Evolutionary conservation across 2,888 invertebrate species (phyloP), one percentile per base, ranked within the genome.

Genomic region (Erebia aethiops): DNA sequence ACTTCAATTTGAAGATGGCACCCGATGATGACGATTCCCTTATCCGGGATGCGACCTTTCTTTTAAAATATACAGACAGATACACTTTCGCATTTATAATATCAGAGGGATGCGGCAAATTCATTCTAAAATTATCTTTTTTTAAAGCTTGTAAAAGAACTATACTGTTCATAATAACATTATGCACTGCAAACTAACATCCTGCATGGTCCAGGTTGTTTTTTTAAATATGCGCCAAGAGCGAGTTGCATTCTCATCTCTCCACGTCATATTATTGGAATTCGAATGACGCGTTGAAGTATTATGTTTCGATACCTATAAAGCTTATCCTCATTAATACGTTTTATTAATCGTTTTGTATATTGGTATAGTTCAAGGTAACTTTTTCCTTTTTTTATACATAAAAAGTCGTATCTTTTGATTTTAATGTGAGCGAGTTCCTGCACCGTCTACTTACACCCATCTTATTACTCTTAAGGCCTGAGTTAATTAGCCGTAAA

Each of bases 211-310:
- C 11, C 43, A 43, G 43, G 43, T 3, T 43, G 43, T 21, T 56
- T 3, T 56, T 21, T 52, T n/a, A 52, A 52, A 2, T n/a, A 54
- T 21, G 11, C 13, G 7, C 21, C 21, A 56, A 56, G 3, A n/a
- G n/a, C 41, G 9, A 60, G 41, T 41, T 11, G 16, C 41, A 60
- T 41, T 16, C 60, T 60, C 60, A 60, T 60, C 60, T 1, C 61
- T 43, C 21, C 61, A 13, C 61, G 61, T 46, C 61, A 61, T 43
- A 18, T 46, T 13, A 46, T 61, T 46, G 61, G 61, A 18, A 61
- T 61, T 61, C 18, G 18, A 43, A 61, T 61, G 61, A 61, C 61
- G 43, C 43, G 43, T n/a, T 61, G 9, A 18, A 3, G 11, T 61
- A 43, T 61, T 16, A 61, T 41, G 14, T 57, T 57, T 11, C 56